Conservation (phyloP, 2,113 vertebrate genomes). For the Elephas maximus region DNA sequence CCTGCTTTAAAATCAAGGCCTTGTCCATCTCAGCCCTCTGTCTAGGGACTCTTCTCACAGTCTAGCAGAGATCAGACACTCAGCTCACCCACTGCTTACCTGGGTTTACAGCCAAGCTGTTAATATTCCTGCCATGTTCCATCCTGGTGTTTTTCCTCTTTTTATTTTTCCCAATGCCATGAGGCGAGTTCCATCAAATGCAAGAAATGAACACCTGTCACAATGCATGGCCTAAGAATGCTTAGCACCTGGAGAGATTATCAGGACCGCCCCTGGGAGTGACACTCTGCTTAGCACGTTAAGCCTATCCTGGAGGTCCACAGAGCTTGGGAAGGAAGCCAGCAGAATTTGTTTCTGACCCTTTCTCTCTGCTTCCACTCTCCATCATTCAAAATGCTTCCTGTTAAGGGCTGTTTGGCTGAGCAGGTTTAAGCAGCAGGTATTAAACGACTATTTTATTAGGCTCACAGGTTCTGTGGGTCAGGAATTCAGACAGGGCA, state of each 20-base stretch:
- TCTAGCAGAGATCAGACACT: background rate
- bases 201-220: slow-evolving; percentile 82
- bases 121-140: slow-evolving; percentile 60
- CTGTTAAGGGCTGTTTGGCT: background rate
- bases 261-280: slow-evolving; percentile 78
- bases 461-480: background rate
- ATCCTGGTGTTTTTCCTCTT: slow-evolving; percentile 61
- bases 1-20: background rate
- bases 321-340: slow-evolving; percentile 55
- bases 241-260: slow-evolving; percentile 73
- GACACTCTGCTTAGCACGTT: slow-evolving; percentile 72
- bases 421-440: background rate
- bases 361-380: background rate
- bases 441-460: background rate
- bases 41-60: background rate
- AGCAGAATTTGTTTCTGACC: slow-evolving; percentile 73
- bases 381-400: background rate
- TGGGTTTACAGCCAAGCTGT: slow-evolving; percentile 25
- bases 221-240: slow-evolving; percentile 85
- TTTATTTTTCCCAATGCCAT: slow-evolving; percentile 80
- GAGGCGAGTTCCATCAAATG: slow-evolving; percentile 81
- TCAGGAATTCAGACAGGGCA: background rate
- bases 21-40: background rate
- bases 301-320: slow-evolving; percentile 65
- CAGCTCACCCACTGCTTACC: background rate